Conservation (phyloP, 1,140 invertebrate species). For the Pinna nobilis region DNA sequence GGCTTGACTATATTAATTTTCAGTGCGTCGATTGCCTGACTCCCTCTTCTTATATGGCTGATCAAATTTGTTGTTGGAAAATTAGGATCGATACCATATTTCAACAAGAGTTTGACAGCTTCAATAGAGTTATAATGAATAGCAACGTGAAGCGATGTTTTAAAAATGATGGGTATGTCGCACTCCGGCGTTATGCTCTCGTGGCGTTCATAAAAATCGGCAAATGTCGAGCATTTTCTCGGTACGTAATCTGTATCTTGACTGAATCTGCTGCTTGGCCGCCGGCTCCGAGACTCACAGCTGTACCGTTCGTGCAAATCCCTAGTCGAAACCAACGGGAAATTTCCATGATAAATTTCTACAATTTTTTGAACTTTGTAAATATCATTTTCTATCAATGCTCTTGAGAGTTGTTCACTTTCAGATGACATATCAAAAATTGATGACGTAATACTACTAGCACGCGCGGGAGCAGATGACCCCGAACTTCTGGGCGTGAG, state of each 20-base stretch:
- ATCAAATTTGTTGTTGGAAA: constrained; percentile 71
- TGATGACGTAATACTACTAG: constrained; percentile 74
- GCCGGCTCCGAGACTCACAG: constrained; percentile 51
- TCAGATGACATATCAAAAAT: constrained; percentile 77
- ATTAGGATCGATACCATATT: constrained; percentile 78
- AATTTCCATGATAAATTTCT: constrained; percentile 77
- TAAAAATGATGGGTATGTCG: constrained; percentile 75
- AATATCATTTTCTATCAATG: constrained; percentile 77
- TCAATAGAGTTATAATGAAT: constrained; percentile 77
- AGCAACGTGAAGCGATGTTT: constrained; percentile 78
- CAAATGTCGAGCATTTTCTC: constrained; percentile 52
- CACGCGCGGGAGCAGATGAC: constrained; percentile 34
- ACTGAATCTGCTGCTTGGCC: constrained; percentile 47
- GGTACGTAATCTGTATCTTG: constrained; percentile 55
- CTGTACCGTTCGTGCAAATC: constrained; percentile 57
- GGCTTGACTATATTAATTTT: constrained; percentile 30
- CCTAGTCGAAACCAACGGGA: constrained; percentile 65
- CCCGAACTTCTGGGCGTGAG: constrained; percentile 38
- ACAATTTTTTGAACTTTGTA: constrained; percentile 76
- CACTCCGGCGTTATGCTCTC: constrained; percentile 56
- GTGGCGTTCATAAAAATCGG: constrained; percentile 55
- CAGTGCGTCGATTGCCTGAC: constrained; percentile 36
- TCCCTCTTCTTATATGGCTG: constrained; percentile 50
- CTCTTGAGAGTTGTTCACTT: constrained; percentile 76
- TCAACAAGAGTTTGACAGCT: constrained; percentile 77